A percentile compares a stretch with the other conserved stretches of the same genome.
phyloP scores from a whole-genome alignment of 1,140 invertebrate species.

The Grapholita molesta region DNA sequence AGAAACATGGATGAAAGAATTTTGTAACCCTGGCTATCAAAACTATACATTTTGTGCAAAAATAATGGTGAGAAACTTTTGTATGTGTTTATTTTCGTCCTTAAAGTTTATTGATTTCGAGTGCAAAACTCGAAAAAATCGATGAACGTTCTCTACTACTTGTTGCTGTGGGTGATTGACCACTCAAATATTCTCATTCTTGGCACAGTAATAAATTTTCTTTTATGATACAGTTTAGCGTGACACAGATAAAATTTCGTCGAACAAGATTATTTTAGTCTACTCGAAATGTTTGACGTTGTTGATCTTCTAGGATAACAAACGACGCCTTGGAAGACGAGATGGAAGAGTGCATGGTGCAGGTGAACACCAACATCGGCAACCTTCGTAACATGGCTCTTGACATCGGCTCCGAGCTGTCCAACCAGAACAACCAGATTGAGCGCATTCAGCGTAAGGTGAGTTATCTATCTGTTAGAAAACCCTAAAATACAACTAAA shows the following conservation, averaged over 20 bases:
- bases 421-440: constrained; percentile 98
- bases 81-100: too few species aligned
- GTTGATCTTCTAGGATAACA: constrained; percentile 87
- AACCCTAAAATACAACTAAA: too few species aligned
- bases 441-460: constrained; percentile 99
- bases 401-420: constrained; percentile 98
- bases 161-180: background rate
- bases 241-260: too few species aligned
- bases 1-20: too few species aligned
- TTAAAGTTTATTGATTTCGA: too few species aligned
- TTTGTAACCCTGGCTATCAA: too few species aligned
- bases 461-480: constrained; percentile 36
- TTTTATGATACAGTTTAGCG: too few species aligned
- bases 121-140: background rate
- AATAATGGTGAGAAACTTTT: too few species aligned
- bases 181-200: background rate
- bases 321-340: constrained; percentile 93
- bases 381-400: constrained; percentile 99
- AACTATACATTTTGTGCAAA: too few species aligned
- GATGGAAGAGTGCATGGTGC: constrained; percentile 95
- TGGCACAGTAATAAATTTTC: background rate
- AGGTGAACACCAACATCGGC: constrained; percentile 97
- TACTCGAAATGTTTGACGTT: too few species aligned
- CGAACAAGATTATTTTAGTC: too few species aligned
- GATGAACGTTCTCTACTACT: background rate